These are phyloP conservation scores for Cochlearius cochlearius DNA, from an alignment of 2,113 vertebrate species.

Conservation along the genomic window DNA sequence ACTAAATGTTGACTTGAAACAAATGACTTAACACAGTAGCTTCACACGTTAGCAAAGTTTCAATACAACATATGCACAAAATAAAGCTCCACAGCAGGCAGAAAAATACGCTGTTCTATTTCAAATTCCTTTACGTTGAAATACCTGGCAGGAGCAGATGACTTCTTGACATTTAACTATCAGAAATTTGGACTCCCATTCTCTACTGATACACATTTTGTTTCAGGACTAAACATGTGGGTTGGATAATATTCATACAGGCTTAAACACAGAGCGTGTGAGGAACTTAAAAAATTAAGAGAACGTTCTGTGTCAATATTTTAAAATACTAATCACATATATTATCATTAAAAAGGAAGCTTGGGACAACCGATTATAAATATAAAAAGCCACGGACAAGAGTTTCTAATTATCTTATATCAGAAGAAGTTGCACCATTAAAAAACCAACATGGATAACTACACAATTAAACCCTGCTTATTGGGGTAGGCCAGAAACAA, in stretches of 20 bases:
- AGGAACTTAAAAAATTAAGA: not conserved
- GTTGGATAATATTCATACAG: not conserved
- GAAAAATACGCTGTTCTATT: not conserved
- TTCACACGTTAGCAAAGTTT: not conserved
- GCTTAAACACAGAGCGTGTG: not conserved
- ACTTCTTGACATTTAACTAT: not conserved
- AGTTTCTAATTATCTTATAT: not conserved
- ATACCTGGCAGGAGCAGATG: not conserved
- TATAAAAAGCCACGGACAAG: not conserved
- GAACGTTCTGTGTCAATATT: not conserved
- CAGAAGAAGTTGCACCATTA: not conserved
- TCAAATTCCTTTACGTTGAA: not conserved
- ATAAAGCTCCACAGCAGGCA: not conserved
- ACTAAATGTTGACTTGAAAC: not conserved
- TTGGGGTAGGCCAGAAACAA: not conserved
- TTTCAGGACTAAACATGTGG: not conserved
- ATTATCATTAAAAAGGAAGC: not conserved
- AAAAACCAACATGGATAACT: not conserved
- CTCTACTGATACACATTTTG: not conserved
- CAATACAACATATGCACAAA: not conserved
- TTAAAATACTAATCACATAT: not conserved
- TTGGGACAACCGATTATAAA: not conserved
- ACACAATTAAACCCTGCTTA: not conserved
- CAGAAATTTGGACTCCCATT: not conserved
- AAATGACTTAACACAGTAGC: not conserved